These are phyloP conservation scores for Pocillopora grandis DNA, from an alignment of 92 coral and sea anemone genomes.

Conservation along the genomic window DNA sequence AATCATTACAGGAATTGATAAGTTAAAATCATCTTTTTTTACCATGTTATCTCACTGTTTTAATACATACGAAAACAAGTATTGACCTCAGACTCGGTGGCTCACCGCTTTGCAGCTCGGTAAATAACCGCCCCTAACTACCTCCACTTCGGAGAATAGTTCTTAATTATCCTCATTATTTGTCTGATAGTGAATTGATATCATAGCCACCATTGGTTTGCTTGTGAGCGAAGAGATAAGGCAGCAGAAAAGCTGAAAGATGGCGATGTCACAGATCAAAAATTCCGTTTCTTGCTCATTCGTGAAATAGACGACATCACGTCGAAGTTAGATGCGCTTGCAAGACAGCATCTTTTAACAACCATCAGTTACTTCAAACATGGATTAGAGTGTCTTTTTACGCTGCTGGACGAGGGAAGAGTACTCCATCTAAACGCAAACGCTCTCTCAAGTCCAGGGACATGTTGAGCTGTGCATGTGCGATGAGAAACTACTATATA, in stretches of 20 bases:
- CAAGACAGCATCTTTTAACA: not conserved
- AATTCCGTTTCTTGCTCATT: slow-evolving; percentile 9
- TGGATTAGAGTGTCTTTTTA: slow-evolving; percentile 1
- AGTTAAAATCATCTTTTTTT: no score
- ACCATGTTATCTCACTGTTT: no score
- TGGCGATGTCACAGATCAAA: slow-evolving; percentile 16
- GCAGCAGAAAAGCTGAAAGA: slow-evolving; percentile 17
- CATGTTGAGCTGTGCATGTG: not conserved
- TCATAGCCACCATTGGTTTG: slow-evolving; percentile 1
- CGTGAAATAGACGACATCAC: not conserved
- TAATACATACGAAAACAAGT: no score
- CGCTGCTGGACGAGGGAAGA: not conserved
- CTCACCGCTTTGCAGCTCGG: no score
- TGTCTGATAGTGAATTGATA: no score
- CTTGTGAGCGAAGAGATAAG: not conserved
- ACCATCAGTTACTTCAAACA: not conserved
- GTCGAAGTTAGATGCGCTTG: slow-evolving; percentile 7
- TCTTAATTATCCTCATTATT: no score
- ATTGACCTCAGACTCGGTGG: no score
- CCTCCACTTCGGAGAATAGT: no score
- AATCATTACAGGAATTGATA: no score
- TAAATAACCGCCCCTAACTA: no score
- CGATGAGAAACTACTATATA: not conserved
- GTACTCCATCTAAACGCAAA: not conserved
- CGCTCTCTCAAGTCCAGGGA: not conserved